Evolutionary conservation across 2,113 vertebrate genomes (phyloP).

Genomic region (Pedionomus torquatus): DNA sequence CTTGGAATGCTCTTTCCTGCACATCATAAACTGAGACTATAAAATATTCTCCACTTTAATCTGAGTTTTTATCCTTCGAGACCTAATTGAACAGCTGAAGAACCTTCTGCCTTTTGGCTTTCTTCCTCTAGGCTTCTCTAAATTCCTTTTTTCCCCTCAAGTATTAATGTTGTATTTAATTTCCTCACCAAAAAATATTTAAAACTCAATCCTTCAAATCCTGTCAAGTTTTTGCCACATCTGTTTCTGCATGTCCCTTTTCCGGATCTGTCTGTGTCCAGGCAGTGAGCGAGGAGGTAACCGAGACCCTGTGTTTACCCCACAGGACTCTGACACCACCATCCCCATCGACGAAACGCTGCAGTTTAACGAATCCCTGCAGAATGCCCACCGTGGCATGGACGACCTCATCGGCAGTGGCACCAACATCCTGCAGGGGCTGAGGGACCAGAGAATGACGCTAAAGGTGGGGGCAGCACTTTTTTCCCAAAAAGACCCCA

Average conservation of each 20-base stretch:
- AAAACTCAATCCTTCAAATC: not conserved
- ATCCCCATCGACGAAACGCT: slow-evolving; percentile 96
- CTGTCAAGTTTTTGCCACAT: not conserved
- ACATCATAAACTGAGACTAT: not conserved
- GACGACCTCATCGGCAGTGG: slow-evolving; percentile 96
- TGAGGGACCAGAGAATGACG: slow-evolving; percentile 92
- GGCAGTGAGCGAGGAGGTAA: slow-evolving; percentile 46
- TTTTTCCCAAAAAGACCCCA: slow-evolving; percentile 27
- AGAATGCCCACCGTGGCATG: slow-evolving; percentile 91
- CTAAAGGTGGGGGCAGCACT: slow-evolving; percentile 86
- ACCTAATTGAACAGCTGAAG: not conserved
- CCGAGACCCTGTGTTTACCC: slow-evolving; percentile 66
- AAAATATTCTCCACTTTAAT: not conserved
- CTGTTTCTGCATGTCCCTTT: not conserved
- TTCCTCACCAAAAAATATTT: not conserved
- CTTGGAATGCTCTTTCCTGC: not conserved
- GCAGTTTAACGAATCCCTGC: slow-evolving; percentile 90
- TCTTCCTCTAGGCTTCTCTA: not conserved
- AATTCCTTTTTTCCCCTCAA: not conserved
- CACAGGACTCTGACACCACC: slow-evolving; percentile 93
- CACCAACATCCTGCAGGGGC: slow-evolving; percentile 88
- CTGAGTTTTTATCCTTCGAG: not conserved
- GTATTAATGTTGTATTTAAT: not conserved
- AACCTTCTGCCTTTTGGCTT: not conserved
- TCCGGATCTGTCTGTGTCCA: not conserved